Evolutionary conservation across 2,888 invertebrate species (phyloP).

Genomic region (Crematogaster levior): DNA sequence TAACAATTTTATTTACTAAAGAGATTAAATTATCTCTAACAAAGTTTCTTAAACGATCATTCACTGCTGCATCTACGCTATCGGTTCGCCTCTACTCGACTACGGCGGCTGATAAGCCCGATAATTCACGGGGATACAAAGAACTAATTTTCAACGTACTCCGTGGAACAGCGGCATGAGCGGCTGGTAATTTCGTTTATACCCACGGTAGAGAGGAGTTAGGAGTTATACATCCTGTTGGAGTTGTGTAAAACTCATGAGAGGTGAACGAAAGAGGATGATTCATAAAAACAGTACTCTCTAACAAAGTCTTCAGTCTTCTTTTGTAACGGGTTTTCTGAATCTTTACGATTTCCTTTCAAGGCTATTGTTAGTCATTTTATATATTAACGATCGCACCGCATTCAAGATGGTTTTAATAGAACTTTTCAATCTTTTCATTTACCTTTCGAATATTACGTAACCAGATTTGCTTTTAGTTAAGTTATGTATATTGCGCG

Average conservation of each 20-base stretch:
- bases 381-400: slow-evolving; percentile 8
- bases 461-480: too few species aligned
- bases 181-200: slow-evolving; percentile 50
- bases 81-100: slow-evolving; percentile 56
- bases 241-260: slow-evolving; percentile 41
- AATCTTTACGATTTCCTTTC: neutral
- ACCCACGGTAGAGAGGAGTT: slow-evolving; percentile 32
- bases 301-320: neutral
- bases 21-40: slow-evolving; percentile 33
- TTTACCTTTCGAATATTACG: too few species aligned
- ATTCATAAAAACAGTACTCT: slow-evolving; percentile 28
- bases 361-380: slow-evolving; percentile 5
- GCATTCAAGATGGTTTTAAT: neutral
- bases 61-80: slow-evolving; percentile 46
- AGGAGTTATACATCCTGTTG: slow-evolving; percentile 37
- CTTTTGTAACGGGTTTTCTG: slow-evolving; percentile 14
- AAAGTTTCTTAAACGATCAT: slow-evolving; percentile 48
- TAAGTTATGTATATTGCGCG: neutral
- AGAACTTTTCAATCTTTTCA: neutral
- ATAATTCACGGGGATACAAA: slow-evolving; percentile 74
- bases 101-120: slow-evolving; percentile 70
- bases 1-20: slow-evolving; percentile 23
- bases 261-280: slow-evolving; percentile 21
- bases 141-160: slow-evolving; percentile 74
- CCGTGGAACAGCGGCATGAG: slow-evolving; percentile 70